Base-by-base conservation (phyloP, 2,888 invertebrate species). In the Capitulum mitella region DNA sequence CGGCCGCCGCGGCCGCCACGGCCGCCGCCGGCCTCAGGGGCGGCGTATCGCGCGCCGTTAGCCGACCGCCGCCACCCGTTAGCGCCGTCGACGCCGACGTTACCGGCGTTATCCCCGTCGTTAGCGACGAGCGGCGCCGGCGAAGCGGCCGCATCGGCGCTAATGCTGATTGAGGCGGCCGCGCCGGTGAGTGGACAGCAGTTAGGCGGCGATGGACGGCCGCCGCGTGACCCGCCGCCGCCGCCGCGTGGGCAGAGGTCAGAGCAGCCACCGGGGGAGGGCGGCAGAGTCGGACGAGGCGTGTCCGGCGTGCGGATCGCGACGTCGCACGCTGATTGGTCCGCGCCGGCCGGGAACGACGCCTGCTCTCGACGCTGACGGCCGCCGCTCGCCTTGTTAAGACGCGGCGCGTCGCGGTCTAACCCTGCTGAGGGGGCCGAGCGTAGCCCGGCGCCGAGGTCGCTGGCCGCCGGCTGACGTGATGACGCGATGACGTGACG, bases 131-230 rank as follows among this genome's bases (percentile, higher is more conserved):
- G 64, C 3, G 3, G 16, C 34, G 34, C 19, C 64, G 34, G 32
- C 34, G 34, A 37, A 64, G 64, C 64, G 64, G 34, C 22, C 19
- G 64, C 64, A 37, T 64, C 64, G 64, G 34, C 32, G 34, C 64
- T 64, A 64, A 64, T n/a, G 64, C 64, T 64, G 64, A 64, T 64
- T 64, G 64, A 64, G 22, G 64, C 64, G 64, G 64, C 19, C 19
- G 34, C 34, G 5, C n/a, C 32, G 34, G 32, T 12, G 64, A 64
- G 64, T 64, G 64, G 64, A 64, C 64, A 64, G 37, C 64, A 64
- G 64, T 64, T 64, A 37, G 64, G 0, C 19, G 19, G 64, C 64
- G 64, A 64, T 64, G 64, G 34, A 64, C 64, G 64, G 37, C 64
- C 1, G 19, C 37, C 26, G 61, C 64, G 64, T 64, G 64, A 64